Conservation (phyloP, 2,113 vertebrate species). For the Gymnobelideus leadbeateri region DNA sequence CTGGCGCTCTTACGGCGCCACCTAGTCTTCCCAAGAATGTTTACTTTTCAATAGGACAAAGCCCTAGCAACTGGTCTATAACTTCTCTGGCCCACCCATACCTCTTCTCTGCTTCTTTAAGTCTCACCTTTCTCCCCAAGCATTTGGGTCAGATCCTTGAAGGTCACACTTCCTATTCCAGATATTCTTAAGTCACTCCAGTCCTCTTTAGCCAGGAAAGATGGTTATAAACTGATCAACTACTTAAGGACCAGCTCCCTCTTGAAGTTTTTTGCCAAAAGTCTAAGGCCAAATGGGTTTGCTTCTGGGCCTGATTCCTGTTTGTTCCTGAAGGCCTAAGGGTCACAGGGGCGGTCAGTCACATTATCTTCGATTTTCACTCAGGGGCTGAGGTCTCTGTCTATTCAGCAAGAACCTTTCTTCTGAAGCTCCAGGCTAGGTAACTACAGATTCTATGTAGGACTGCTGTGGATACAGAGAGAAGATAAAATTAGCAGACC, state of each 20-base stretch:
- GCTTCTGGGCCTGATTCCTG: background rate
- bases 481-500: background rate
- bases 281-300: background rate
- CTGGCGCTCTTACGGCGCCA: too few relatives aligned
- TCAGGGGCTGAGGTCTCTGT: background rate
- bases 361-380: background rate
- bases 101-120: background rate
- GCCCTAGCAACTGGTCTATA: background rate
- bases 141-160: slow-evolving; percentile 5
- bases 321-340: background rate
- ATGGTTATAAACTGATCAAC: background rate
- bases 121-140: background rate
- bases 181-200: background rate
- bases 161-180: background rate
- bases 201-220: background rate
- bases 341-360: background rate
- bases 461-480: background rate
- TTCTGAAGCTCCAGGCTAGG: background rate
- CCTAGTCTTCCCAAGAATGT: too few relatives aligned
- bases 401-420: background rate
- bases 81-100: background rate
- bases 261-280: background rate
- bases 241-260: background rate
- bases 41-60: background rate
- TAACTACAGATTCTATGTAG: background rate